These are phyloP conservation scores for Hydropsyche tenuis DNA, from an alignment of 1,140 invertebrate genomes.

Conservation along the genomic window DNA sequence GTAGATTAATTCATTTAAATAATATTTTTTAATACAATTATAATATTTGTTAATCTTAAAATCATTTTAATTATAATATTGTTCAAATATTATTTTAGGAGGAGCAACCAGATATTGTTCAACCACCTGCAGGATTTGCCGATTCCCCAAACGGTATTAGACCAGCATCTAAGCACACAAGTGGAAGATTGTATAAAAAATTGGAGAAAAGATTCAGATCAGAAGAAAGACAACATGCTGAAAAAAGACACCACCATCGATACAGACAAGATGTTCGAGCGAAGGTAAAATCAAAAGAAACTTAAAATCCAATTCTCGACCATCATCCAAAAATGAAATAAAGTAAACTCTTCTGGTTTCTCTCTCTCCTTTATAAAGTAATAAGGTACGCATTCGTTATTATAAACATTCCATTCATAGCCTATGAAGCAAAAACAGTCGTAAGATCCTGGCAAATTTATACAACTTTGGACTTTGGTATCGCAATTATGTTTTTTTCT, in stretches of 20 bases:
- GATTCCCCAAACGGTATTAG: constrained; percentile 75
- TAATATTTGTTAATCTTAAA: no score
- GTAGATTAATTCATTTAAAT: no score
- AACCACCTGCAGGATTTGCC: constrained; percentile 84
- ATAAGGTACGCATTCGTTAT: constrained; percentile 48
- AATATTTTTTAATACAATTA: no score
- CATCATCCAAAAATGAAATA: neutral
- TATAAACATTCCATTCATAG: constrained; percentile 54
- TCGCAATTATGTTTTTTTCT: constrained; percentile 58
- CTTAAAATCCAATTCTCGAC: constrained; percentile 3
- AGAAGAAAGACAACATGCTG: constrained; percentile 73
- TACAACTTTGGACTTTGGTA: constrained; percentile 58
- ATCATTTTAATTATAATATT: no score
- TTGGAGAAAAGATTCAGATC: constrained; percentile 81
- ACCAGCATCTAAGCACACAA: constrained; percentile 56
- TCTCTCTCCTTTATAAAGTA: neutral
- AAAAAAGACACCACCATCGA: constrained; percentile 68
- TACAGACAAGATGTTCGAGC: constrained; percentile 74
- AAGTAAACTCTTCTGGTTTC: neutral
- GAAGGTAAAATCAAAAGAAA: constrained; percentile 62
- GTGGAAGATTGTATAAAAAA: constrained; percentile 76
- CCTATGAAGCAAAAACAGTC: constrained; percentile 63
- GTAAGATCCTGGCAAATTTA: constrained; percentile 66
- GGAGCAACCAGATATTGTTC: constrained; percentile 77
- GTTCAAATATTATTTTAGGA: constrained; percentile 61